Evolutionary conservation across 2,797 vertebrate genomes (phyloP).

Genomic region (Lagocephalus sceleratus): DNA sequence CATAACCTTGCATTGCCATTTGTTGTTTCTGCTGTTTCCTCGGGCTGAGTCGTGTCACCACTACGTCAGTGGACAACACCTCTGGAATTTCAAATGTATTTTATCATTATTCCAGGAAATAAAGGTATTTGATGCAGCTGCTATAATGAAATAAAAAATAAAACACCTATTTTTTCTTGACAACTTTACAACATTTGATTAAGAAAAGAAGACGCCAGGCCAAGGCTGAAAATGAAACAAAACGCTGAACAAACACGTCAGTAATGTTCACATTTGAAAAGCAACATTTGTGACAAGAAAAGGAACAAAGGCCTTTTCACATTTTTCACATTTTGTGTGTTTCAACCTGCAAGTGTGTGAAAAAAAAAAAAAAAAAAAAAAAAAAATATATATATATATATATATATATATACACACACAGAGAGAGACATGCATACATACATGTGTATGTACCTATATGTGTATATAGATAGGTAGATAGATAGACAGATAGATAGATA

Average conservation of each 20-base stretch:
- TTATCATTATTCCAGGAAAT: too few relatives aligned
- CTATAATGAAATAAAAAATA: too few relatives aligned
- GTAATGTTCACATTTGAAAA: constrained; percentile 24
- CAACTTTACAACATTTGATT: neutral
- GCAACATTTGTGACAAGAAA: constrained; percentile 31
- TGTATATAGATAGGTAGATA: constrained; percentile 25
- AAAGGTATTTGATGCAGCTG: too few relatives aligned
- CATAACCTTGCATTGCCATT: too few relatives aligned
- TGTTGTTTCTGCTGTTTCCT: too few relatives aligned
- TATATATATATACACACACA: constrained; percentile 26
- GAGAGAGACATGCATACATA: too few relatives aligned
- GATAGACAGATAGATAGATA: constrained; percentile 7
- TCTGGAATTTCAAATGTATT: too few relatives aligned
- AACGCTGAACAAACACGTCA: constrained; percentile 34
- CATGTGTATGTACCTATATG: too few relatives aligned
- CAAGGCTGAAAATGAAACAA: constrained; percentile 8
- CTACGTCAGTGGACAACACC: too few relatives aligned
- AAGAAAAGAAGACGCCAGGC: neutral
- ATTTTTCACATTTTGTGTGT: too few relatives aligned
- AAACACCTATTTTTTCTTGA: neutral
- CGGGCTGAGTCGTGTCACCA: too few relatives aligned
- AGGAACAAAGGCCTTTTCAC: constrained; percentile 17
- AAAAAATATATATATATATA: constrained; percentile 1
- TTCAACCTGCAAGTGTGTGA: constrained; percentile 37
- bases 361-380: constrained; percentile 22